Evolutionary conservation across 2,113 vertebrate genomes (phyloP), one percentile per base, ranked within the genome.

Genomic region (Petaurus breviceps): DNA sequence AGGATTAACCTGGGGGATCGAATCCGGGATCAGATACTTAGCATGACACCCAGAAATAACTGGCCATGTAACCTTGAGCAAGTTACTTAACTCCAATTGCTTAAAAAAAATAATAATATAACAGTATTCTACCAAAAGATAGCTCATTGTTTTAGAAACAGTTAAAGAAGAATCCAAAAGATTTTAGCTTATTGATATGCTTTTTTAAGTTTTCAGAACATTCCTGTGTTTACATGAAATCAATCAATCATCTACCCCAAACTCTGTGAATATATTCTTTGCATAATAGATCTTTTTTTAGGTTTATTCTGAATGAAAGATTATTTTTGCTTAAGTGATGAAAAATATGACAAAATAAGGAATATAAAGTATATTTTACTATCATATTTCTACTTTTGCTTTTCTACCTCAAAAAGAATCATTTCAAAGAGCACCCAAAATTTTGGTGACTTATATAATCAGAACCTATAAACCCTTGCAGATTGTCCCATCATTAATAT

Each of bases 401-500:
- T 22, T 26, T 0, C n/a, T 89, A 3, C 0, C 28, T 92, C 8
- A 90, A 92, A 26, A 94, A 92, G 90, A 93, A 2, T 19, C 94
- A 54, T 77, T 8, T 43, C 89, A 43, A 91, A 51, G 16, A 92
- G 1, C 12, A 93, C 22, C 31, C 0, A 84, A 61, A 89, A 1
- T 90, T 92, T 91, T 92, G 91, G 50, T 12, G 90, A 61, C 23
- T 68, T 91, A 54, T 22, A 49, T 68, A 92, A 24, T 93, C 49
- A 49, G 3, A 90, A 49, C 47, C 12, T 90, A 90, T 90, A 51
- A 90, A 90, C 46, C 47, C 25, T 95, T 92, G 6, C 6, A 94
- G 96, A 93, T 84, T 89, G 4, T 93, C 68, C 24, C 26, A 94
- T 61, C 95, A 96, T 97, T 97, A 98, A 94, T 96, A 96, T 95